Conservation (phyloP, 2,797 vertebrate species). For the Heteromormyrus szaboi region DNA sequence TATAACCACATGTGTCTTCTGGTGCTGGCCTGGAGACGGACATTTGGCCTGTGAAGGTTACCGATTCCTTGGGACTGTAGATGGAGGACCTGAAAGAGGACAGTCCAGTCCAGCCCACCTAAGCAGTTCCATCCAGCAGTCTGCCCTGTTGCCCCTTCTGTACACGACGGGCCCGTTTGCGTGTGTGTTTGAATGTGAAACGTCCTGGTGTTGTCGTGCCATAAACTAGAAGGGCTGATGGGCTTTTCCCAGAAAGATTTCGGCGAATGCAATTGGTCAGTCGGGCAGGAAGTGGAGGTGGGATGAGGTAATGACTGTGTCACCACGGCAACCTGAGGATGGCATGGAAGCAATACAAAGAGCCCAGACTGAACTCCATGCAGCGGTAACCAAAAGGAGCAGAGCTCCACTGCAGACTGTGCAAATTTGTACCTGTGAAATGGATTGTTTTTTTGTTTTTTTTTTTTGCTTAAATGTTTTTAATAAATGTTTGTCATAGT, state of each 20-base stretch:
- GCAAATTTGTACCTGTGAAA: constrained; percentile 2
- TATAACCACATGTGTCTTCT: constrained; percentile 54
- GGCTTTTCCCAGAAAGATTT: neutral
- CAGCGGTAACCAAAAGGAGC: constrained; percentile 42
- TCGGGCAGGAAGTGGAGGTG: neutral
- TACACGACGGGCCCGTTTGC: neutral
- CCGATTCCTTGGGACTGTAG: neutral
- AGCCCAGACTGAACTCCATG: neutral
- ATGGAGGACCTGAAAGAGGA: neutral
- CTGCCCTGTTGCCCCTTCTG: neutral
- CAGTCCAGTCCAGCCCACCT: neutral
- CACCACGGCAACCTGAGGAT: neutral
- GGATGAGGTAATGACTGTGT: neutral
- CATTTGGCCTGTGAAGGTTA: neutral
- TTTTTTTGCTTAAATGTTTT: constrained; percentile 31
- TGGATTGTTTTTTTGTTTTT: neutral
- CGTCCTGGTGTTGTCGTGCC: neutral
- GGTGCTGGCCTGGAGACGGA: neutral
- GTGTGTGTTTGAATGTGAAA: neutral
- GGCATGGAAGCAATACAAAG: neutral
- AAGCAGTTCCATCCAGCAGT: neutral
- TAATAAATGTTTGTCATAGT: constrained; percentile 25
- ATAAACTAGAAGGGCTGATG: neutral
- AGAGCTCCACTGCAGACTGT: constrained; percentile 40
- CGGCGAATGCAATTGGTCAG: neutral